These are phyloP conservation scores for Lutjanus erythropterus DNA, from an alignment of 2,113 vertebrate genomes.

Conservation along the genomic window DNA sequence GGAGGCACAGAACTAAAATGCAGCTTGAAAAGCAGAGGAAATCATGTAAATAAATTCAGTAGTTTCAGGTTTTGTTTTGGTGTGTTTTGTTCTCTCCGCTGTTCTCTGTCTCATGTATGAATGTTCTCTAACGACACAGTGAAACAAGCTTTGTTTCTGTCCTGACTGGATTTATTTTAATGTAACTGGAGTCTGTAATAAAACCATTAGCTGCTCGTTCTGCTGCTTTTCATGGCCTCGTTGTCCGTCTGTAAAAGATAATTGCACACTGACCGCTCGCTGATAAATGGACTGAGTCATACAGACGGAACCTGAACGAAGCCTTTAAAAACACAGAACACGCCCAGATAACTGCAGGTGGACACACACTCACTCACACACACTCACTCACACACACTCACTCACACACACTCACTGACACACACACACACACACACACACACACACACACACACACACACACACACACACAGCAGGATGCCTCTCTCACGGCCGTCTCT, in stretches of 20 bases:
- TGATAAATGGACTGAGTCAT: conserved; percentile 44
- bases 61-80: too few species aligned
- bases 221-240: conserved; percentile 16
- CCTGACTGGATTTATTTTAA: background rate
- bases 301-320: background rate
- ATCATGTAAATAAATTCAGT: too few species aligned
- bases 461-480: background rate
- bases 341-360: background rate
- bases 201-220: too few species aligned
- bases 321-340: background rate
- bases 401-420: background rate
- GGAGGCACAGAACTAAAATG: background rate
- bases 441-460: background rate
- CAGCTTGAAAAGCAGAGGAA: too few species aligned
- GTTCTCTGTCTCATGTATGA: background rate
- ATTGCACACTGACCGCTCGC: conserved; percentile 10
- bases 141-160: too few species aligned
- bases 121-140: too few species aligned
- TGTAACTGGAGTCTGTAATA: background rate
- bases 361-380: conserved; percentile 12
- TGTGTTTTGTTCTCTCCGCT: too few species aligned
- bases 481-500: too few species aligned
- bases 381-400: background rate
- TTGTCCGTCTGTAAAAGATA: background rate
- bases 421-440: background rate